A percentile compares a stretch with the other conserved stretches of the same genome.
phyloP scores from a whole-genome alignment of 1,140 invertebrate species.

The Oedothorax gibbosus region DNA sequence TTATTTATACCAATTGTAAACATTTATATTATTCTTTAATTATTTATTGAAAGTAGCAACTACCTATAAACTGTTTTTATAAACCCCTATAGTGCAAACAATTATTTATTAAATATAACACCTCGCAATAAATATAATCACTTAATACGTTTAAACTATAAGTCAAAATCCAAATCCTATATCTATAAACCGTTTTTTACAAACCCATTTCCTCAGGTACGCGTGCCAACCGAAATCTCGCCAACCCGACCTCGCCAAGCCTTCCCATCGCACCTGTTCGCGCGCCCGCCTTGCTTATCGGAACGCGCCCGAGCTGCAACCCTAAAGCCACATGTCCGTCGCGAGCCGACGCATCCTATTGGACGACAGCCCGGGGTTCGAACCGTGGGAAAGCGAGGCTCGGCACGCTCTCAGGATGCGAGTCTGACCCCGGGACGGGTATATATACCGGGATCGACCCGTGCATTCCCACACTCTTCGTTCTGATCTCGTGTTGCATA shows the following conservation, averaged over 20 bases:
- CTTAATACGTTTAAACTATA: too few relatives aligned
- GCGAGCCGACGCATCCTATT: conserved; percentile 53
- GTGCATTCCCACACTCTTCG: conserved; percentile 48
- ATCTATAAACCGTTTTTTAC: not conserved
- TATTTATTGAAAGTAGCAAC: too few relatives aligned
- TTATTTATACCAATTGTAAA: too few relatives aligned
- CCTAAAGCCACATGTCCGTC: conserved; percentile 58
- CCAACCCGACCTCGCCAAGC: conserved; percentile 8
- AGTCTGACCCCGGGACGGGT: conserved; percentile 35
- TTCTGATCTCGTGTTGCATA: conserved; percentile 27
- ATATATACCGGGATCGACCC: conserved; percentile 34
- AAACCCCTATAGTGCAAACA: too few relatives aligned
- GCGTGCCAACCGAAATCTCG: conserved; percentile 1
- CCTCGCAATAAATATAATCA: too few relatives aligned
- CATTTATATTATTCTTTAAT: too few relatives aligned
- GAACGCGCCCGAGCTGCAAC: conserved; percentile 14
- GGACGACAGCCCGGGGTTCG: conserved; percentile 41
- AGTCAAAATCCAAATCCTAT: too few relatives aligned
- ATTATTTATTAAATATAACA: too few relatives aligned
- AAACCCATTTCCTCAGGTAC: not conserved
- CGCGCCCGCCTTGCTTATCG: conserved; percentile 43
- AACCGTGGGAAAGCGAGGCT: conserved; percentile 55
- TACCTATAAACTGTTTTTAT: too few relatives aligned
- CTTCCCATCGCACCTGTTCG: conserved; percentile 31
- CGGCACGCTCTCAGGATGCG: conserved; percentile 53